These are phyloP conservation scores for Argyrosomus regius DNA, from an alignment of 2,797 vertebrate species.

Conservation along the genomic window DNA sequence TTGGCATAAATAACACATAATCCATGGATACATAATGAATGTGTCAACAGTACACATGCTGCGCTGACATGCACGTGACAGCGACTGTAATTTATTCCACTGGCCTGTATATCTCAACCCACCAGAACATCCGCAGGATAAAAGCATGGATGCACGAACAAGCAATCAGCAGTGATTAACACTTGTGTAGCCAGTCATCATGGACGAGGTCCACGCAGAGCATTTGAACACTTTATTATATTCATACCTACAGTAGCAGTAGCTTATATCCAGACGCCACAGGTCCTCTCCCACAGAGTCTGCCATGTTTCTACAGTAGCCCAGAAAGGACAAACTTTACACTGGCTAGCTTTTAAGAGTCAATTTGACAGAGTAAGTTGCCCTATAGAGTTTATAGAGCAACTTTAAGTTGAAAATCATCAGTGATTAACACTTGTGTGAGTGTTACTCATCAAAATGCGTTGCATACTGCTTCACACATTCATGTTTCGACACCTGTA, in stretches of 20 bases:
- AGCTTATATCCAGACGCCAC: background rate
- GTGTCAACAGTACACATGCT: constrained; percentile 1
- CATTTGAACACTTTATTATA: background rate
- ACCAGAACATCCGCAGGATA: constrained; percentile 1
- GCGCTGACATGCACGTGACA: background rate
- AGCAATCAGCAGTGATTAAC: background rate
- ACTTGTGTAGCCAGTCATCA: background rate
- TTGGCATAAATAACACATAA: constrained; percentile 44
- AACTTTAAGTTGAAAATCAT: no score
- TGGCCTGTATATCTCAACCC: constrained; percentile 2
- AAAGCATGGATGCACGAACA: background rate
- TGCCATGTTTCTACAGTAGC: no score
- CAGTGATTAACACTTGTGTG: no score
- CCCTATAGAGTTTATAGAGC: no score
- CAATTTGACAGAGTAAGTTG: no score
- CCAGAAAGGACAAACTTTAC: no score
- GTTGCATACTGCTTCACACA: no score
- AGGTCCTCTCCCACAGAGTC: no score
- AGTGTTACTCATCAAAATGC: no score
- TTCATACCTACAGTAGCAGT: background rate
- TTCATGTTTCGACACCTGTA: no score
- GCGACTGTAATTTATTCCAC: constrained; percentile 9
- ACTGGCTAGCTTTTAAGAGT: no score
- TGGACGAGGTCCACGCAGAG: background rate
- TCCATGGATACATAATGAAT: constrained; percentile 21